These are phyloP conservation scores for Paramormyrops hopkinsi DNA, from an alignment of 2,797 vertebrate species.

Conservation along the genomic window DNA sequence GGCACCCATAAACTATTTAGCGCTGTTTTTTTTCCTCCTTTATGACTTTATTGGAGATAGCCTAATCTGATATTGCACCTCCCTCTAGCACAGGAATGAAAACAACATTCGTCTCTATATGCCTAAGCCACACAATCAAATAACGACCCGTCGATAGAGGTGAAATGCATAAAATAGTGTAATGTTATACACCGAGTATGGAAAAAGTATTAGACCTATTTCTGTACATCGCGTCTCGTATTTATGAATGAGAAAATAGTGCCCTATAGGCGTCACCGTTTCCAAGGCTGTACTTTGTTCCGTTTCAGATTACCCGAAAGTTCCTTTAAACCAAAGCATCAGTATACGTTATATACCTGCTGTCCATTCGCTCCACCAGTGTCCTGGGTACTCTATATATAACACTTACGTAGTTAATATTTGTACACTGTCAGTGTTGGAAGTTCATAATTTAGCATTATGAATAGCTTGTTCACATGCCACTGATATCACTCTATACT, in stretches of 20 bases:
- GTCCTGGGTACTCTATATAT: not conserved
- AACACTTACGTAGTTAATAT: not conserved
- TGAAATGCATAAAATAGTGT: not conserved
- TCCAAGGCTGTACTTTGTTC: not conserved
- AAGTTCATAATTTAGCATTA: not conserved
- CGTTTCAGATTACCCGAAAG: not conserved
- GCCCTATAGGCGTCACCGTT: not conserved
- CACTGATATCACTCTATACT: not conserved
- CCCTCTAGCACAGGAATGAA: not conserved
- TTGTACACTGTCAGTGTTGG: not conserved
- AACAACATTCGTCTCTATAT: not conserved
- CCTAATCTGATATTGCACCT: not conserved
- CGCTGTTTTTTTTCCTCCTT: not conserved
- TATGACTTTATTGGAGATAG: not conserved
- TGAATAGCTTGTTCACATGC: not conserved
- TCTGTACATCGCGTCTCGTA: not conserved
- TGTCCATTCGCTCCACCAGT: not conserved
- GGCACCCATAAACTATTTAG: not conserved
- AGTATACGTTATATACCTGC: not conserved
- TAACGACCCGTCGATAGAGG: not conserved
- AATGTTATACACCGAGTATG: not conserved
- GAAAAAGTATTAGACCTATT: not conserved
- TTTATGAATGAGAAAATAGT: not conserved
- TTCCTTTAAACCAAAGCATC: not conserved
- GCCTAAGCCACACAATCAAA: not conserved